Evolutionary conservation across 2,888 invertebrate genomes (phyloP), one percentile per base, ranked within the genome.

Genomic region (Tubulanus polymorphus): DNA sequence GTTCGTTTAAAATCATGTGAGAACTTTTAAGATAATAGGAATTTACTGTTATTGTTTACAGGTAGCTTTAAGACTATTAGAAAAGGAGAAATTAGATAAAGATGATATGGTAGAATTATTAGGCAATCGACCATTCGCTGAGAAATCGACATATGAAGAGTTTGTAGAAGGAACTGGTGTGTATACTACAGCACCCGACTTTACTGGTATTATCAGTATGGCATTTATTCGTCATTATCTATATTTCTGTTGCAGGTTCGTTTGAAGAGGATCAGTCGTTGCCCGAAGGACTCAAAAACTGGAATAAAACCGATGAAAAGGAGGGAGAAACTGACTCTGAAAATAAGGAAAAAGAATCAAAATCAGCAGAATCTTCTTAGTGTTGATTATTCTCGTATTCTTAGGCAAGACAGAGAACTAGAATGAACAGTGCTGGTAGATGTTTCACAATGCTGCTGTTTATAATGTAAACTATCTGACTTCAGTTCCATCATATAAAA

Each of bases 91-190:
- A 64, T 83, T 99, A 50, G 91, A 90, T 72, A 87, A 97, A 60
- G 93, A 95, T 48, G 99, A 99, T 75, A 94, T 99, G 94, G 91
- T 97, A 61, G 95, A 96, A 78, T 81, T 99, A 32, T 83, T 99
- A 48, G 99, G 99, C 0, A 84, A 86, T 27, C 83, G 99, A 65
- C 99, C 99, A 0, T 99, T 99, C 85, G 89, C 89, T 12, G 99
- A 99, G 80, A 97, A 97, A 82, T 94, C 96, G 15, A 97, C 97
- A 10, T 99, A 99, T 73, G 99, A 99, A 80, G 92, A 99, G 75
- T 99, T 99, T 80, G 99, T 99, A 0, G 96, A 94, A 80, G 79
- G 78, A 35, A 80, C 80, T 63, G 79, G 79, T 79, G 64, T 48
- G 46, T 23, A 20, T 18, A 27, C 29, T 25, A 18, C n/a, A 12